Percentiles rank a stretch among this genome's conserved stretches.
Evolutionary conservation across 2,888 invertebrate genomes (phyloP).

Genomic region (Drosophila austrosaltans): DNA sequence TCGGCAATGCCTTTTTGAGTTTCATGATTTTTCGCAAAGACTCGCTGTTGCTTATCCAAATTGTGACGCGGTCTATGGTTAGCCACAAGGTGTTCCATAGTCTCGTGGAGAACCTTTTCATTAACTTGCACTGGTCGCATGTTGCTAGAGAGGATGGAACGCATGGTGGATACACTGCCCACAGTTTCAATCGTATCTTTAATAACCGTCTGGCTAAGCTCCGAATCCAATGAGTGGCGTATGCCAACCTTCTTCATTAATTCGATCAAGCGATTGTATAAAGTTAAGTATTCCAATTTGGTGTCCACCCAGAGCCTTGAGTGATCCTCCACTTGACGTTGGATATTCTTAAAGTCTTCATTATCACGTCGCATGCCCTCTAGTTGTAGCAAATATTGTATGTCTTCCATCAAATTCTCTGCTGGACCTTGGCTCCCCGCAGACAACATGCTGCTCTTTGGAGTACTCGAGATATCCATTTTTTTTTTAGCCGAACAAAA

Average conservation of each 20-base stretch:
- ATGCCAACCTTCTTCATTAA: constrained; percentile 48
- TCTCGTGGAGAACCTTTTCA: neutral
- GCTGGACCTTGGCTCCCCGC: neutral
- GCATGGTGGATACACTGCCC: neutral
- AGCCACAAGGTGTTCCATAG: neutral
- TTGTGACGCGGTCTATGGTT: neutral
- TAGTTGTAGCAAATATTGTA: constrained; percentile 72
- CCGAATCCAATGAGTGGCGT: neutral
- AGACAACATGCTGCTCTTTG: neutral
- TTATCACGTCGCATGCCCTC: constrained; percentile 74
- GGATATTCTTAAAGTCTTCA: constrained; percentile 65
- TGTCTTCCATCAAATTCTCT: constrained; percentile 57
- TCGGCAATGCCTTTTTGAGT: constrained; percentile 57
- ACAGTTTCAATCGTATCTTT: neutral
- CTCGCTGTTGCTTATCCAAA: constrained; percentile 31
- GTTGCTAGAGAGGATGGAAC: neutral
- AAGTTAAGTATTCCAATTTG: constrained; percentile 65
- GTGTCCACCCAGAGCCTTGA: constrained; percentile 60
- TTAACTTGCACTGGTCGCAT: neutral
- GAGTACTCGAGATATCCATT: neutral
- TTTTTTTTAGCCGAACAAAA: neutral
- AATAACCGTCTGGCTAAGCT: neutral
- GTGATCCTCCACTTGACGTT: constrained; percentile 76
- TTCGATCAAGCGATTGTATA: constrained; percentile 56
- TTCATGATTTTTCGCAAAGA: constrained; percentile 61